Evolutionary conservation across 1,140 invertebrate species (phyloP).

Genomic region (Geopemphigus sp.): DNA sequence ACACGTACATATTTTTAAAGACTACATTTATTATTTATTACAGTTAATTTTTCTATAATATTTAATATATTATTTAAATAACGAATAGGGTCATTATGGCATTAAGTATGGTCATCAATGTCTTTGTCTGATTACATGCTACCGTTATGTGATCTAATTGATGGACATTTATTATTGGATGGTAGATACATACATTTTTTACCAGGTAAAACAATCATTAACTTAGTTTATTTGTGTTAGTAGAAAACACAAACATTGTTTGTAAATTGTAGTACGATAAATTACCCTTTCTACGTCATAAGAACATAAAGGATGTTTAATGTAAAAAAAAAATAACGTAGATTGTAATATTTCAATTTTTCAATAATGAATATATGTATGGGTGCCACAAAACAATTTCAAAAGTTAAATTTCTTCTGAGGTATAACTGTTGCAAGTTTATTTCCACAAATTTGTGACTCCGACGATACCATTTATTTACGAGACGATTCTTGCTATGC

Average conservation of each 20-base stretch:
- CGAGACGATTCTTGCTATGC: too few species aligned
- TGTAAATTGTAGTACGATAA: background rate
- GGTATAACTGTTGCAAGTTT: slow-evolving; percentile 62
- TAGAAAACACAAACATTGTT: background rate
- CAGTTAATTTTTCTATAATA: too few species aligned
- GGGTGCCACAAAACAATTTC: background rate
- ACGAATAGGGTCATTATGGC: slow-evolving; percentile 96
- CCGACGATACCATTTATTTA: too few species aligned
- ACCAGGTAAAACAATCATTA: slow-evolving; percentile 71
- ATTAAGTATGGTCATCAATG: slow-evolving; percentile 98
- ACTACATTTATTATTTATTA: too few species aligned
- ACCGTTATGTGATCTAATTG: slow-evolving; percentile 94
- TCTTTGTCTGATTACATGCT: slow-evolving; percentile 98
- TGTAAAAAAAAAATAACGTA: background rate
- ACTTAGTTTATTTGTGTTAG: background rate
- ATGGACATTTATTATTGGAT: slow-evolving; percentile 97
- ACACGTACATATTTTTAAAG: too few species aligned
- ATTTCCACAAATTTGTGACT: too few species aligned
- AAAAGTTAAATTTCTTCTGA: slow-evolving; percentile 69
- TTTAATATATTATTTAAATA: too few species aligned
- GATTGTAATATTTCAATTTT: background rate
- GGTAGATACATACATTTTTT: slow-evolving; percentile 99
- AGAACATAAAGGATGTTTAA: background rate
- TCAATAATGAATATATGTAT: slow-evolving; percentile 16
- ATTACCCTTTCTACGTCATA: background rate